These are phyloP conservation scores for Balearica regulorum DNA, from an alignment of 2,797 vertebrate genomes.

Conservation along the genomic window DNA sequence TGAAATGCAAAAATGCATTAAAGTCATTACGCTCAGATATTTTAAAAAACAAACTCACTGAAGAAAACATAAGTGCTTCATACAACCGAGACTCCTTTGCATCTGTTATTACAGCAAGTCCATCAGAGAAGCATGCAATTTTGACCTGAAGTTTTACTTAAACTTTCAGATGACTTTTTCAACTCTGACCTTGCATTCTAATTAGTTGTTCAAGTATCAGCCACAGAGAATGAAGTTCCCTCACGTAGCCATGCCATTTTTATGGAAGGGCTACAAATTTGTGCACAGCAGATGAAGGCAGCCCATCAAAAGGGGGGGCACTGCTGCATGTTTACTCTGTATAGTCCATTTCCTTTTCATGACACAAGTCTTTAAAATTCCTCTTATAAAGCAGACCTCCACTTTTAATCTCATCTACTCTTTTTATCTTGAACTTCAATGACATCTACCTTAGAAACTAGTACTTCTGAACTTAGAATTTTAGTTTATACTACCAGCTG, in stretches of 20 bases:
- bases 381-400: background rate
- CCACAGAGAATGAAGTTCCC: background rate
- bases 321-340: background rate
- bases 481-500: conserved; percentile 21
- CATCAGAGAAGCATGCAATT: background rate
- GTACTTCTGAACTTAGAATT: conserved; percentile 41
- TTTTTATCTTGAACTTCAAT: conserved; percentile 51
- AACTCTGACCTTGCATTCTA: background rate
- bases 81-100: background rate
- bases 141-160: background rate
- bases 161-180: background rate
- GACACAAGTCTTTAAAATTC: background rate
- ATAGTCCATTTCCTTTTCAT: background rate
- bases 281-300: background rate
- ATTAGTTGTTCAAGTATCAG: background rate
- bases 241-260: background rate
- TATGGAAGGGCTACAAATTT: background rate
- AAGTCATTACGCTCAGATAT: background rate
- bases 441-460: background rate
- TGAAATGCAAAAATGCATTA: background rate
- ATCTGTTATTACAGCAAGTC: background rate
- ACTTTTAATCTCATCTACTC: background rate
- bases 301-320: background rate
- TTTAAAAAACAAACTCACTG: background rate
- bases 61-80: background rate